Percentiles rank a stretch among this genome's conserved stretches.
phyloP scores from a whole-genome alignment of 2,888 invertebrate species.

The Steinernema hermaphroditum region DNA sequence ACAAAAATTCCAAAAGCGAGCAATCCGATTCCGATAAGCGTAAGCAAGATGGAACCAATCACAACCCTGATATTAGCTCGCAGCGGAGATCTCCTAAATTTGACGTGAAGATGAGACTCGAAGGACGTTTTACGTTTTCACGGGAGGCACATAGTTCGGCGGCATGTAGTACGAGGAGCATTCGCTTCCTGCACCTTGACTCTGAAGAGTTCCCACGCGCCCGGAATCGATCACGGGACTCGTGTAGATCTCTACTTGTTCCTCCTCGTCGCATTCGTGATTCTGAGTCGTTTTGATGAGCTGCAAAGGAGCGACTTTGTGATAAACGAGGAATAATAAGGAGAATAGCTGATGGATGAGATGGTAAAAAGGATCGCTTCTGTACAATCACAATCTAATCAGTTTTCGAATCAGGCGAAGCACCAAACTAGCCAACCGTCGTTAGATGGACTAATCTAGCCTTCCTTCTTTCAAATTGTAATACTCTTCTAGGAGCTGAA shows the following conservation, averaged over 20 bases:
- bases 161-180: constrained; percentile 51
- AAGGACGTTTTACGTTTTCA: background rate
- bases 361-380: too few relatives aligned
- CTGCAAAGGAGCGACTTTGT: too few relatives aligned
- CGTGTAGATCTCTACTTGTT: constrained; percentile 21
- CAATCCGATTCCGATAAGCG: constrained; percentile 50
- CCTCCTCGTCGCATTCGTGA: constrained; percentile 1
- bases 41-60: constrained; percentile 55
- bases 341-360: background rate
- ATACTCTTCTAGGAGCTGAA: background rate
- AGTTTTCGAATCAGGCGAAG: too few relatives aligned
- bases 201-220: constrained; percentile 4
- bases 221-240: background rate
- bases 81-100: constrained; percentile 54
- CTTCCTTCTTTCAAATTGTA: too few relatives aligned
- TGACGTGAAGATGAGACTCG: background rate
- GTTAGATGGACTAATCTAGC: too few relatives aligned
- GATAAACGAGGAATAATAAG: background rate
- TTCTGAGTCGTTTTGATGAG: constrained; percentile 13
- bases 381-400: too few relatives aligned
- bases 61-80: constrained; percentile 59
- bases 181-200: constrained; percentile 38
- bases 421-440: too few relatives aligned
- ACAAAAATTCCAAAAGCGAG: constrained; percentile 48
- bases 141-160: constrained; percentile 32